Evolutionary conservation across 2,113 vertebrate species (phyloP).

Genomic region (Leptocoma aspasia): DNA sequence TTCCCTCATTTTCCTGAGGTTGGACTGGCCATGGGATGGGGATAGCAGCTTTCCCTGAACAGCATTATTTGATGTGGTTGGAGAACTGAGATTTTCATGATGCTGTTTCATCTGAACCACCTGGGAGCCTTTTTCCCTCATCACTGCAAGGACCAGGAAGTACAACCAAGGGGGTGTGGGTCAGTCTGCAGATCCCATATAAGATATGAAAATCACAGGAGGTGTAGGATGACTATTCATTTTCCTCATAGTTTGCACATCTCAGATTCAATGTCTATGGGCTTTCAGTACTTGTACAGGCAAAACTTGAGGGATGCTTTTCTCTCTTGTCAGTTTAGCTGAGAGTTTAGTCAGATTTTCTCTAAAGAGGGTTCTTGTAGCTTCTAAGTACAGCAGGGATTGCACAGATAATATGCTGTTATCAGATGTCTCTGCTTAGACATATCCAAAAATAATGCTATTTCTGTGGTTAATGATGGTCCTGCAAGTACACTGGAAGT

Average conservation of each 20-base stretch:
- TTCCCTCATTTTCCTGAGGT: neutral
- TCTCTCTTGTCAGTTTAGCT: neutral
- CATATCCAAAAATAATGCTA: neutral
- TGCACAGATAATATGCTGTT: neutral
- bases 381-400: neutral
- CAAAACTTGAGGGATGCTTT: neutral
- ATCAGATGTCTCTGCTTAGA: neutral
- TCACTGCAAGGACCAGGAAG: neutral
- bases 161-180: neutral
- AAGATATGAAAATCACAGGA: neutral
- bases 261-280: fast-evolving
- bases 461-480: neutral
- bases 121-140: neutral
- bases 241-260: neutral
- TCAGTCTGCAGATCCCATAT: neutral
- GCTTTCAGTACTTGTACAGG: neutral
- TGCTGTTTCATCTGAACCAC: neutral
- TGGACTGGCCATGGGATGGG: neutral
- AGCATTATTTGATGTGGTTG: neutral
- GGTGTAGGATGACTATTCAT: neutral
- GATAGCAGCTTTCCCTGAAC: neutral
- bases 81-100: neutral
- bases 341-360: neutral
- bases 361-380: neutral
- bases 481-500: neutral